Evolutionary conservation across 2,113 vertebrate species (phyloP).

Genomic region (Ameiurus melas): DNA sequence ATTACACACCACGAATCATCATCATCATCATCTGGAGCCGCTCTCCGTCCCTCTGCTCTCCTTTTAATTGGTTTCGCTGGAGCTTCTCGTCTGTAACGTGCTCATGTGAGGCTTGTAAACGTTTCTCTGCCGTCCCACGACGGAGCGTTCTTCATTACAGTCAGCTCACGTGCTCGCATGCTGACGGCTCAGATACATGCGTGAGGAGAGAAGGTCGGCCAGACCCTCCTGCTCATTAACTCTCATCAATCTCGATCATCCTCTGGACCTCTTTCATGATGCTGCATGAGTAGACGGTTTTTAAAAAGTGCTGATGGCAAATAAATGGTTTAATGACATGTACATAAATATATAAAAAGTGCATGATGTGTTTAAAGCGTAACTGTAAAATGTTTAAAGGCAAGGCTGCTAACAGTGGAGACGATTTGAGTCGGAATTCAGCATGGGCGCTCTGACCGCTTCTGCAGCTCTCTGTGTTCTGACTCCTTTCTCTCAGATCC

Average conservation of each 20-base stretch:
- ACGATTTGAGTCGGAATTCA: not conserved
- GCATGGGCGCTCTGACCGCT: too few species aligned
- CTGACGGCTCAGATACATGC: not conserved
- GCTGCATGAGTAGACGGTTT: not conserved
- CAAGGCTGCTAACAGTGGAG: not conserved
- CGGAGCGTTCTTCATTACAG: not conserved
- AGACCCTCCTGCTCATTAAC: conserved; percentile 10
- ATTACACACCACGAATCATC: conserved; percentile 44
- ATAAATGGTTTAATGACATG: not conserved
- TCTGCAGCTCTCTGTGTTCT: too few species aligned
- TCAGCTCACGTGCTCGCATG: not conserved
- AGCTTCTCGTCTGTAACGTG: conserved; percentile 35
- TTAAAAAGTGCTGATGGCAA: not conserved
- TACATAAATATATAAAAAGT: not conserved
- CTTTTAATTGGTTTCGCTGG: conserved; percentile 56
- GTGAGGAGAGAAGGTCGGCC: not conserved
- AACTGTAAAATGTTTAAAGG: not conserved
- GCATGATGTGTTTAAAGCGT: not conserved
- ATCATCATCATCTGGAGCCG: conserved; percentile 31
- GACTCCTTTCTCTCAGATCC: too few species aligned
- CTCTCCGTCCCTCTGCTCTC: conserved; percentile 27
- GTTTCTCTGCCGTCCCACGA: not conserved
- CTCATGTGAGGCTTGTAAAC: conserved; percentile 34
- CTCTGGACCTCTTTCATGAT: not conserved
- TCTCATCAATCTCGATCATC: not conserved